Conservation (phyloP, 2,888 invertebrate genomes). For the Sminthurides aquaticus region DNA sequence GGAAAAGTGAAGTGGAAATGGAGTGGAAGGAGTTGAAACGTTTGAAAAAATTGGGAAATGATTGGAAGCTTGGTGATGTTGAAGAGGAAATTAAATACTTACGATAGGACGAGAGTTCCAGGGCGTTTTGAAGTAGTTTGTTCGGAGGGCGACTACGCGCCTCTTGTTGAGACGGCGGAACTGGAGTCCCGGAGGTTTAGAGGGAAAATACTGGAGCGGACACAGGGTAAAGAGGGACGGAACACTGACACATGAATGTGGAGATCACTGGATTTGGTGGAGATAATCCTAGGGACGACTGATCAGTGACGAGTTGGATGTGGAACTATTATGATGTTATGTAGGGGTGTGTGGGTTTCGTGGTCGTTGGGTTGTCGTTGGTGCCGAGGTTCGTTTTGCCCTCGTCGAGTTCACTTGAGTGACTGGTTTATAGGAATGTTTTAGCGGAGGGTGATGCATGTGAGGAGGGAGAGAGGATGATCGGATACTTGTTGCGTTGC, state of each 20-base stretch:
- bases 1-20: too few relatives aligned
- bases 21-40: too few relatives aligned
- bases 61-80: too few relatives aligned
- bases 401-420: slow-evolving; percentile 22
- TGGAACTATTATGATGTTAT: background rate
- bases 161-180: background rate
- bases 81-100: too few relatives aligned
- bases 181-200: background rate
- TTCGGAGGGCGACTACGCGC: slow-evolving; percentile 15
- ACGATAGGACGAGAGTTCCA: background rate
- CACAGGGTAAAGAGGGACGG: too few relatives aligned
- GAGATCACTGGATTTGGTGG: background rate
- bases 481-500: background rate
- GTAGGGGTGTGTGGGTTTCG: background rate
- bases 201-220: too few relatives aligned
- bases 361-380: slow-evolving; percentile 2
- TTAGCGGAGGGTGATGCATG: slow-evolving; percentile 4
- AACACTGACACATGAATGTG: background rate
- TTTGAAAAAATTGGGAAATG: too few relatives aligned
- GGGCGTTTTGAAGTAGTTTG: background rate
- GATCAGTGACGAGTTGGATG: slow-evolving; percentile 2
- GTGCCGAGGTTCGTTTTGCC: slow-evolving; percentile 11
- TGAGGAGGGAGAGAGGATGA: background rate
- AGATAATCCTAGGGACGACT: background rate
- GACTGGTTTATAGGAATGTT: slow-evolving; percentile 19